Conservation (phyloP, 2,113 vertebrate species). For the Proteles cristata region DNA sequence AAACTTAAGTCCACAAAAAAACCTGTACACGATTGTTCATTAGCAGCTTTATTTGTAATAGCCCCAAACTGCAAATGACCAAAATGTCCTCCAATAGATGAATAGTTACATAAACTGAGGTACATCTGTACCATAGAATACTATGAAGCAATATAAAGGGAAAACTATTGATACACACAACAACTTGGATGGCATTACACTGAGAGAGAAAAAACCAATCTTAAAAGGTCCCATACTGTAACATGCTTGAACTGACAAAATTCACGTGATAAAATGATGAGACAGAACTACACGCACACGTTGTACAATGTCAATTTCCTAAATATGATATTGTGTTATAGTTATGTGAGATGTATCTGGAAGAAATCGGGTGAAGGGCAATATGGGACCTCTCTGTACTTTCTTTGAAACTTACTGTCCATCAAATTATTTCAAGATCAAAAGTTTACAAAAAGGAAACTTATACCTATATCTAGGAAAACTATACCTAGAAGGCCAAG, state of each 20-base stretch:
- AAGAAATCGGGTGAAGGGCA: neutral
- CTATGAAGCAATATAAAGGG: conserved; percentile 57
- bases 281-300: conserved; percentile 23
- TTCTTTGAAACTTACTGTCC: conserved; percentile 33
- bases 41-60: conserved; percentile 60
- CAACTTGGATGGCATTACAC: conserved; percentile 39
- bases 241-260: conserved; percentile 58
- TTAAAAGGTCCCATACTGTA: neutral
- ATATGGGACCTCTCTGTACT: neutral
- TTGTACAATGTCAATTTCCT: conserved; percentile 41
- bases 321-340: neutral
- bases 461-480: neutral
- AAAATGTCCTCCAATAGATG: conserved; percentile 39
- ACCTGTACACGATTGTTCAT: conserved; percentile 38
- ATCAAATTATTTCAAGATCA: conserved; percentile 47
- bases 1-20: conserved; percentile 70
- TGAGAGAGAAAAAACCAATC: conserved; percentile 10
- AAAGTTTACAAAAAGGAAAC: neutral
- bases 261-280: conserved; percentile 49
- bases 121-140: conserved; percentile 22
- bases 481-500: neutral
- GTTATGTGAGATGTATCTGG: neutral
- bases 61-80: conserved; percentile 49
- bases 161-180: conserved; percentile 51
- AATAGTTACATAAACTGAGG: conserved; percentile 27